Percentiles rank a stretch among this genome's conserved stretches.
These are phyloP conservation scores for Drosophila simulans DNA, from an alignment of 1,140 invertebrate species.

Conservation along the genomic window DNA sequence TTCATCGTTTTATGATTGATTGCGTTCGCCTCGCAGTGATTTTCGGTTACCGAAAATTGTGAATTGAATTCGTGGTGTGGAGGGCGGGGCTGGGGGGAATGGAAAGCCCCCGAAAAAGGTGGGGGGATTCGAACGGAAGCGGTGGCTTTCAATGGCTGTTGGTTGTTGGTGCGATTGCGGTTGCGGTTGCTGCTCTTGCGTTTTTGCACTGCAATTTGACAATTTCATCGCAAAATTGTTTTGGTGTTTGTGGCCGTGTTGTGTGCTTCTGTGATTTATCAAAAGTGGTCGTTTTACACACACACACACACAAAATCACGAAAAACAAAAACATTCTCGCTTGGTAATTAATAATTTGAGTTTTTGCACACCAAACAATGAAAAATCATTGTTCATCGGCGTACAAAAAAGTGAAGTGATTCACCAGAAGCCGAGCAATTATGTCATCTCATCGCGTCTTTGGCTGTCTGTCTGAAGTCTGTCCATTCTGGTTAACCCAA, in stretches of 20 bases:
- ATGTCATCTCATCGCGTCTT: slow-evolving; percentile 15
- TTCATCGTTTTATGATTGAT: slow-evolving; percentile 82
- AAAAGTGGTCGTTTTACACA: slow-evolving; percentile 63
- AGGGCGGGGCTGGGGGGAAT: neutral
- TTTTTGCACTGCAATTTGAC: slow-evolving; percentile 80
- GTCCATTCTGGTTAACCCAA: slow-evolving; percentile 16
- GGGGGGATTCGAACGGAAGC: neutral
- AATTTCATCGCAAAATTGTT: slow-evolving; percentile 82
- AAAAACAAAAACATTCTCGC: neutral
- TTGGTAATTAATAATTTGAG: slow-evolving; percentile 64
- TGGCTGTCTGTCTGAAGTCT: neutral
- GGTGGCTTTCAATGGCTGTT: slow-evolving; percentile 29
- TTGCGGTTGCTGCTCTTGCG: slow-evolving; percentile 76
- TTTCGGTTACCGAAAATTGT: slow-evolving; percentile 74
- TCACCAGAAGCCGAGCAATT: slow-evolving; percentile 3
- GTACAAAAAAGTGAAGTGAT: neutral
- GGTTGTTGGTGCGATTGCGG: slow-evolving; percentile 49
- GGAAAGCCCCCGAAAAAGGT: neutral
- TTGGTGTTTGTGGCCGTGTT: slow-evolving; percentile 72
- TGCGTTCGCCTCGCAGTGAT: slow-evolving; percentile 71
- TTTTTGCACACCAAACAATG: slow-evolving; percentile 18
- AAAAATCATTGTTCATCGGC: slow-evolving; percentile 1
- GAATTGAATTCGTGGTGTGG: slow-evolving; percentile 64
- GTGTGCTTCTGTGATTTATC: slow-evolving; percentile 57
- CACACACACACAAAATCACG: neutral